Percentiles rank a stretch among this genome's conserved stretches.
Evolutionary conservation across 2,113 vertebrate genomes (phyloP).

Genomic region (Dasypus novemcinctus): DNA sequence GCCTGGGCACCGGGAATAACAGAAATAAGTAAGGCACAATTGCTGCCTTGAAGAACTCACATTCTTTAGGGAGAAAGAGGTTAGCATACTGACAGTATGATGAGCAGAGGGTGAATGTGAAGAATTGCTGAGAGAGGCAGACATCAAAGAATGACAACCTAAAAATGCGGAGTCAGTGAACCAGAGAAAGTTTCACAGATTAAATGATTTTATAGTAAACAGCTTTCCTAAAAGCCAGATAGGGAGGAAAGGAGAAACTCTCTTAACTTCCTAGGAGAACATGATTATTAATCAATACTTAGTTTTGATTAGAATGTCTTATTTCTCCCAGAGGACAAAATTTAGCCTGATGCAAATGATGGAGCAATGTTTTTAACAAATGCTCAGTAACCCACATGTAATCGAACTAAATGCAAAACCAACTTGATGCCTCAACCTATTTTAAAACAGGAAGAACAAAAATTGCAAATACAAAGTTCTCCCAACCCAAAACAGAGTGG

Average conservation of each 20-base stretch:
- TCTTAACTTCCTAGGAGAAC: conserved; percentile 5
- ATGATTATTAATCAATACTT: conserved; percentile 6
- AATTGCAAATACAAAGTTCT: conserved; percentile 4
- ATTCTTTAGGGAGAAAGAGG: background rate
- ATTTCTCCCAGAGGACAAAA: conserved; percentile 10
- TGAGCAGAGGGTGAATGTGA: background rate
- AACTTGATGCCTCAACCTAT: conserved; percentile 26
- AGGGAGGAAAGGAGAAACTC: background rate
- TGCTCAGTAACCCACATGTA: conserved; percentile 8
- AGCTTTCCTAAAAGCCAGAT: conserved; percentile 4
- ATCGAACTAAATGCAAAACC: conserved; percentile 30
- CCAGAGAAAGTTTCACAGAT: conserved; percentile 1
- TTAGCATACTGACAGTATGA: conserved; percentile 36
- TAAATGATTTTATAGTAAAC: background rate
- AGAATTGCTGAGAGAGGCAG: background rate
- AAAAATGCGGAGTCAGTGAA: conserved; percentile 23
- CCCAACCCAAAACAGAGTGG: background rate
- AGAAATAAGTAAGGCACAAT: background rate
- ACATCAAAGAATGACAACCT: conserved; percentile 8
- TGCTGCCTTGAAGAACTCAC: background rate
- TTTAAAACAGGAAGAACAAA: conserved; percentile 48
- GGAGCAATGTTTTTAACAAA: background rate
- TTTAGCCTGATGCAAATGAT: background rate
- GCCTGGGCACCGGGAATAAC: background rate
- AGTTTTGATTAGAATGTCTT: conserved; percentile 30